phyloP scores from a whole-genome alignment of 2,797 vertebrate species.

The Thripadectes ignobilis region DNA sequence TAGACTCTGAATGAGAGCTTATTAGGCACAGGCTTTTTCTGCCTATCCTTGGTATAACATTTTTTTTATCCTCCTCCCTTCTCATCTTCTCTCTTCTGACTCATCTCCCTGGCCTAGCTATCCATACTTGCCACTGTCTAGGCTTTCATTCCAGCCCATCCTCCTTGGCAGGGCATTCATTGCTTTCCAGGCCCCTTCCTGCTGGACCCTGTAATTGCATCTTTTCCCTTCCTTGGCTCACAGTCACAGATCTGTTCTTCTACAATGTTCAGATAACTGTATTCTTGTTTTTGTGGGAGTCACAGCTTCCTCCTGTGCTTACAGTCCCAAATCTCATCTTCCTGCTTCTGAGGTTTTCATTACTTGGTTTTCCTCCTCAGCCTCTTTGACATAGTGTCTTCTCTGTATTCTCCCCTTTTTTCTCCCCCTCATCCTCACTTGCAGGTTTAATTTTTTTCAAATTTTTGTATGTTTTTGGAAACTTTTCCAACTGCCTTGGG shows the following conservation, averaged over 20 bases:
- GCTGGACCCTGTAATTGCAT: neutral
- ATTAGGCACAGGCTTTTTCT: neutral
- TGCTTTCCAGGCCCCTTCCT: neutral
- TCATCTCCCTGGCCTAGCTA: neutral
- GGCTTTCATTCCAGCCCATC: neutral
- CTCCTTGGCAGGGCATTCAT: neutral
- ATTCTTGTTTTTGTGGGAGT: neutral
- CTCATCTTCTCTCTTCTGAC: neutral
- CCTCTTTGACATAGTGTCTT: neutral
- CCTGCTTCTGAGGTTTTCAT: neutral
- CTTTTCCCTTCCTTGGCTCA: neutral
- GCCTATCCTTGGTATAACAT: neutral
- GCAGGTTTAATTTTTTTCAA: neutral
- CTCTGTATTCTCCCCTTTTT: neutral
- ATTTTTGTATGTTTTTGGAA: neutral
- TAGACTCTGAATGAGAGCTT: neutral
- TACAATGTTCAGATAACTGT: neutral
- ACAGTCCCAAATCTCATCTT: neutral
- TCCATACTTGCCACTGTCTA: neutral
- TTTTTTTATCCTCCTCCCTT: neutral
- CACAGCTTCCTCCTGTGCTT: neutral
- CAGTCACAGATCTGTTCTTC: neutral
- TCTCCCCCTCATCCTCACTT: neutral
- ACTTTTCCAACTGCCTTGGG: neutral
- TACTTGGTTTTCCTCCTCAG: neutral